phyloP scores from a whole-genome alignment of 1,140 invertebrate species.

The Holotrichia oblita region DNA sequence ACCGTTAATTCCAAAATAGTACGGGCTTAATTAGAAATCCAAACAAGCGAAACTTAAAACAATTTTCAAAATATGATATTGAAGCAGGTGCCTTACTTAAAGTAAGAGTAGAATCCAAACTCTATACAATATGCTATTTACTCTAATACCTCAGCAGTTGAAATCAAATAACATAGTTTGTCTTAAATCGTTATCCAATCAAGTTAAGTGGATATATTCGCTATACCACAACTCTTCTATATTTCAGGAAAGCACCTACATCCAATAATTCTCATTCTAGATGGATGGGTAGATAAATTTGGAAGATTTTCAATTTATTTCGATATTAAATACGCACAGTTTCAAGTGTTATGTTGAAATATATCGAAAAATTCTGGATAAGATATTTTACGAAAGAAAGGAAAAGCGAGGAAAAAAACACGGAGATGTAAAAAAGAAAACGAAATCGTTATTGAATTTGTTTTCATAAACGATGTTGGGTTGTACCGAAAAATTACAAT shows the following conservation, averaged over 20 bases:
- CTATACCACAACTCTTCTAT: not conserved
- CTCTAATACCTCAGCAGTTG: no score
- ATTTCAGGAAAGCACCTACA: not conserved
- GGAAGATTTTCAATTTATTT: conserved; percentile 23
- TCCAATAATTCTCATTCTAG: not conserved
- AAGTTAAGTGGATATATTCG: not conserved
- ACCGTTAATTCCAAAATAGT: no score
- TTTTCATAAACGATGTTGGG: conserved; percentile 24
- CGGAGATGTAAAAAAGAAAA: not conserved
- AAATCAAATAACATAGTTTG: no score
- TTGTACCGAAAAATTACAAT: conserved; percentile 5
- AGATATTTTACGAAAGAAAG: conserved; percentile 9
- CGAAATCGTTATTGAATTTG: conserved; percentile 29
- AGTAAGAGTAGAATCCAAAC: no score
- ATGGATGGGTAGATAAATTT: not conserved
- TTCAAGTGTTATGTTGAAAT: conserved; percentile 8
- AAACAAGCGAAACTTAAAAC: no score
- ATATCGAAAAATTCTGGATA: conserved; percentile 9
- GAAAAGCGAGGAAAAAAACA: not conserved
- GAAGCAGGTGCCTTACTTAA: no score
- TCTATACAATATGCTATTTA: no score
- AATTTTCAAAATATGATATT: no score
- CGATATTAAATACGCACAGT: conserved; percentile 27
- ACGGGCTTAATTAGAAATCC: no score
- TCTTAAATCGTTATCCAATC: no score